phyloP scores from a whole-genome alignment of 1,140 invertebrate species.

The Caenorhabditis tropicalis region DNA sequence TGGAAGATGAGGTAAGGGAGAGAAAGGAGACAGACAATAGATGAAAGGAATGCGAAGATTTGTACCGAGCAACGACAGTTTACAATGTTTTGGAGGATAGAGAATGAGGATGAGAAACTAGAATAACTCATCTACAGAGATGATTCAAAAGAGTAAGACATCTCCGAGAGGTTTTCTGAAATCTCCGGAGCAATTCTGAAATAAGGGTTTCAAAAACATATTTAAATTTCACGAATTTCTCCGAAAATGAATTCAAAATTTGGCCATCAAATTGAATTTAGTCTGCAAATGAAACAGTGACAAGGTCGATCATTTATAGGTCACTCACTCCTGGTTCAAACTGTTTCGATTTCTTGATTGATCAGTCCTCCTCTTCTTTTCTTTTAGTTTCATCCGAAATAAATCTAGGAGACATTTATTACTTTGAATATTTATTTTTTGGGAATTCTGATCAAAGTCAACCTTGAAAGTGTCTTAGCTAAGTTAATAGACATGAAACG shows the following conservation, averaged over 20 bases:
- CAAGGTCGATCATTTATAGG: constrained; percentile 30
- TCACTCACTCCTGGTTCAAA: constrained; percentile 24
- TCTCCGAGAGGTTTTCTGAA: too few species aligned
- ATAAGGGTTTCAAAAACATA: not conserved
- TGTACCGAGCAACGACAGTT: too few species aligned
- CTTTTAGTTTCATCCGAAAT: too few species aligned
- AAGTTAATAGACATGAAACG: constrained; percentile 9
- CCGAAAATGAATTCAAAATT: not conserved
- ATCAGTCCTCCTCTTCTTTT: not conserved
- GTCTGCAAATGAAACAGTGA: constrained; percentile 28
- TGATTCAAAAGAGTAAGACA: too few species aligned
- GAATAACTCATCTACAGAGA: too few species aligned
- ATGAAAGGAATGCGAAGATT: too few species aligned
- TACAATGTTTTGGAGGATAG: too few species aligned
- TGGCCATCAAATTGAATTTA: not conserved
- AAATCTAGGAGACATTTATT: not conserved
- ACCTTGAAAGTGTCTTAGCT: not conserved
- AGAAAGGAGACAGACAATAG: not conserved
- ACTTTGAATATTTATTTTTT: too few species aligned
- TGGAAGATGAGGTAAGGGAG: not conserved
- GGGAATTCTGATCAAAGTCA: too few species aligned
- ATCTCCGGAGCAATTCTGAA: too few species aligned
- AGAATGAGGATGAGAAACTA: too few species aligned
- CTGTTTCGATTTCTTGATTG: constrained; percentile 23
- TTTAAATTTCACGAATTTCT: not conserved